Evolutionary conservation across 2,113 vertebrate genomes (phyloP).

Genomic region (Engystomops pustulosus): DNA sequence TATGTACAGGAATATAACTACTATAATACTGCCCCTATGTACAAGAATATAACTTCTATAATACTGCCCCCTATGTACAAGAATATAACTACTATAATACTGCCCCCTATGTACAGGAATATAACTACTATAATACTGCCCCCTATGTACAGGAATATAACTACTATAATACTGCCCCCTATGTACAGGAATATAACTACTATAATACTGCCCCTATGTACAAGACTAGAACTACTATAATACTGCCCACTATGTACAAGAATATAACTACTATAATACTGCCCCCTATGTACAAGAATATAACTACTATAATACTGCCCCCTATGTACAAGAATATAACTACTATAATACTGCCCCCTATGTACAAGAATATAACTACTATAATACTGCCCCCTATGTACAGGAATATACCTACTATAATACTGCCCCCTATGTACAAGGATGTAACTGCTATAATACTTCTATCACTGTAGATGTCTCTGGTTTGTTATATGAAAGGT

Average conservation of each 20-base stretch:
- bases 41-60: constrained; percentile 7
- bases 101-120: background rate
- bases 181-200: constrained; percentile 2
- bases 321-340: too few species aligned
- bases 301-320: background rate
- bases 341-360: too few species aligned
- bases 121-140: constrained; percentile 3
- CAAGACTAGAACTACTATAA: constrained; percentile 2
- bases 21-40: constrained; percentile 14
- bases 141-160: background rate
- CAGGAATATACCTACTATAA: constrained; percentile 1
- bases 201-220: background rate
- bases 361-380: background rate
- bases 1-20: background rate
- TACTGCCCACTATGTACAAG: background rate
- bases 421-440: background rate
- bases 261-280: constrained; percentile 13
- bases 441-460: background rate
- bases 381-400: background rate
- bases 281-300: background rate
- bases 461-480: background rate
- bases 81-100: constrained; percentile 9
- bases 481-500: too few species aligned
- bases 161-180: background rate
- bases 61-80: background rate